Conservation (phyloP, 2,797 vertebrate genomes). For the Pygocentrus nattereri region DNA sequence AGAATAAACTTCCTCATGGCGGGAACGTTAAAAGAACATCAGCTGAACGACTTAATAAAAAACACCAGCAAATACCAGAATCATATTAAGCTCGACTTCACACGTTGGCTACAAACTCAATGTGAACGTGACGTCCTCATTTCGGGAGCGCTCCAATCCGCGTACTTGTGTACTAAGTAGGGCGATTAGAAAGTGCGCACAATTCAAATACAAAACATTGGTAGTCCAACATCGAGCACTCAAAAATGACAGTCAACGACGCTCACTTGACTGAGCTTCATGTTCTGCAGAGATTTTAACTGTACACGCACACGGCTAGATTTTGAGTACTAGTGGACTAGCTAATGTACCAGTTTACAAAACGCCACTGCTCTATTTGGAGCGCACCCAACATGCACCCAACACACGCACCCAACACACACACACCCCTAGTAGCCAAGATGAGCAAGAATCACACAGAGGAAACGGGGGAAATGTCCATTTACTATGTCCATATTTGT, state of each 20-base stretch:
- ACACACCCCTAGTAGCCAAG: no score
- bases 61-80: background rate
- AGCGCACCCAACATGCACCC: no score
- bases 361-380: no score
- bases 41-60: background rate
- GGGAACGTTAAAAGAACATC: background rate
- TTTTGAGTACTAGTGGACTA: background rate
- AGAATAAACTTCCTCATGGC: constrained; percentile 78
- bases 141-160: background rate
- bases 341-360: no score
- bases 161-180: background rate
- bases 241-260: no score
- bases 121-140: background rate
- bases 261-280: no score
- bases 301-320: no score
- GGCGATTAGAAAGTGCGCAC: background rate
- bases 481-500: no score
- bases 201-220: background rate
- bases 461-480: no score
- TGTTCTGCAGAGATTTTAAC: background rate
- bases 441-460: no score
- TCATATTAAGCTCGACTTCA: background rate
- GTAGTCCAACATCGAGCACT: no score
- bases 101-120: background rate
- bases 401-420: background rate